phyloP scores from a whole-genome alignment of 2,113 vertebrate genomes.

The Athene noctua region DNA sequence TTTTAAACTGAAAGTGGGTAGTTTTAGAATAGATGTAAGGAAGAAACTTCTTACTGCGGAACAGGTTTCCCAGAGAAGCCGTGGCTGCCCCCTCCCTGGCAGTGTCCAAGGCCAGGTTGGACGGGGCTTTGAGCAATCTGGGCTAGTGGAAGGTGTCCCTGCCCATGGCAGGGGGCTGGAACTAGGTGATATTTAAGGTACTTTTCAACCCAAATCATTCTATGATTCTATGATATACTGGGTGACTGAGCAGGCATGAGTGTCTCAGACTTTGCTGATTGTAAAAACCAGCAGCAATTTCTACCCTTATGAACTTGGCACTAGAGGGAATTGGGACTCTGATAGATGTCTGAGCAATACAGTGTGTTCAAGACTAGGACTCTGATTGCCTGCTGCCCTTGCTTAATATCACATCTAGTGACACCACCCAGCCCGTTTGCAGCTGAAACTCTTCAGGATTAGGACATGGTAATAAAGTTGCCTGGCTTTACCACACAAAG shows the following conservation, averaged over 20 bases:
- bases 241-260: background rate
- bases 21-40: too few species aligned
- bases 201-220: too few species aligned
- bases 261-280: background rate
- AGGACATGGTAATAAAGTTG: background rate
- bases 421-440: background rate
- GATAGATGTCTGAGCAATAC: background rate
- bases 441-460: background rate
- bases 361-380: background rate
- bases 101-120: too few species aligned
- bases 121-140: too few species aligned
- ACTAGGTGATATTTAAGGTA: too few species aligned
- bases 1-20: too few species aligned
- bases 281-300: background rate
- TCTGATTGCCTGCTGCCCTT: background rate
- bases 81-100: too few species aligned
- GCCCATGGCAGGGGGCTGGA: too few species aligned
- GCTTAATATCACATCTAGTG: background rate
- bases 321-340: background rate
- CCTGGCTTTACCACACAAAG: background rate
- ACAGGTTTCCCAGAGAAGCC: too few species aligned
- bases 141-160: too few species aligned
- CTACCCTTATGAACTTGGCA: fast-evolving
- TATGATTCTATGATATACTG: too few species aligned
- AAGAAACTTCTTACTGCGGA: too few species aligned